Base-by-base conservation (phyloP, 2,888 invertebrate species). In the Lasioglossum oenotherae region DNA sequence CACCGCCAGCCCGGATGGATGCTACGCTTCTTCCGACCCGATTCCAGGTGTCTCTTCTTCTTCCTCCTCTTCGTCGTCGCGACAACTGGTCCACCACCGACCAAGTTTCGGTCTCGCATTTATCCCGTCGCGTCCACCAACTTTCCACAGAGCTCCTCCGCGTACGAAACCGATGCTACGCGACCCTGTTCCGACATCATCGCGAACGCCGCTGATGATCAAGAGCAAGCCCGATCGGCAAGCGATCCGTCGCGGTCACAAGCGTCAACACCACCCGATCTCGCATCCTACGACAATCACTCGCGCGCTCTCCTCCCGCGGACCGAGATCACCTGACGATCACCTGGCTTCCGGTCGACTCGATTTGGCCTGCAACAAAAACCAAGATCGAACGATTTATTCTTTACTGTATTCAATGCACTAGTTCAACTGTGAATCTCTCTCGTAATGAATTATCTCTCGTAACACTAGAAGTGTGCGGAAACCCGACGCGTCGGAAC, bases 101-200 rank as follows among this genome's bases (percentile, higher is more conserved):
- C 87, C 77, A 77, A 74, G 64, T 80, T 80, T 85, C 87, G 89
- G 88, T 88, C 86, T 91, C 87, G 84, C 91, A 90, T 87, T 83
- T 87, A 86, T 85, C 80, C 82, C 79, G 88, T 88, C 86, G 85
- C 82, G 83, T 82, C 82, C 85, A 77, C 53, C 76, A 76, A 75
- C 80, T 84, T 87, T 78, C 64, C 71, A 72, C 74, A 57, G 75
- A 64, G 64, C 78, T 27, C 60, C 10, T 74, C 64, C 74, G 79
- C 74, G 78, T 82, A 81, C 78, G 49, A 49, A 49, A 87, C 78
- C 84, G 83, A 77, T 80, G 73, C 82, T 84, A 81, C 80, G 78
- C 81, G 82, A 85, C 78, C 82, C 75, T 87, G 74, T 84, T 89
- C 87, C 91, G 92, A 87, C 92, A 93, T 93, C 92, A 93, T 93